Conservation (phyloP, 2,797 vertebrate genomes). For the Micrastur ruficollis region DNA sequence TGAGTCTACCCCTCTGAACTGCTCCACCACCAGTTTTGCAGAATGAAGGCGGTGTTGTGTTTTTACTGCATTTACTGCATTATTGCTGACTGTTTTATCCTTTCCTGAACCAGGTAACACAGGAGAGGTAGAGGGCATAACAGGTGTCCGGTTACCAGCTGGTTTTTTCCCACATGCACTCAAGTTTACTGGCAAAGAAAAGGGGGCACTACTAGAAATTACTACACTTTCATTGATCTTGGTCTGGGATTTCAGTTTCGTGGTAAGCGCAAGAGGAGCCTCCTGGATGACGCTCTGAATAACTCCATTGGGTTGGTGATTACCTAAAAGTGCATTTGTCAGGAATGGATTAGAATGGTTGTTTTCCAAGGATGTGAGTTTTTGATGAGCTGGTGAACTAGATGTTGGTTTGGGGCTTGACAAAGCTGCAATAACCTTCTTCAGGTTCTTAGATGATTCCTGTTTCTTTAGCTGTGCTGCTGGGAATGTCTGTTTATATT, state of each 20-base stretch:
- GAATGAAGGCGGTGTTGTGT: constrained; percentile 80
- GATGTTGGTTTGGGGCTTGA: constrained; percentile 75
- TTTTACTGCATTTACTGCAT: constrained; percentile 61
- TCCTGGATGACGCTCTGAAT: constrained; percentile 86
- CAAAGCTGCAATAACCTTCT: constrained; percentile 79
- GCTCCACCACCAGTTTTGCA: constrained; percentile 77
- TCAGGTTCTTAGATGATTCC: constrained; percentile 85
- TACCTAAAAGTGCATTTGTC: constrained; percentile 92
- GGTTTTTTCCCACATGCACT: constrained; percentile 80
- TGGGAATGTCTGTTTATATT: constrained; percentile 82
- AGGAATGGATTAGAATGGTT: constrained; percentile 89
- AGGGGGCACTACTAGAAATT: constrained; percentile 71
- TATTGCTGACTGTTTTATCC: constrained; percentile 79
- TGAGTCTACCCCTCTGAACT: constrained; percentile 84
- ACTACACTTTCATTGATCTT: constrained; percentile 75
- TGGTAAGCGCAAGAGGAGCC: constrained; percentile 89
- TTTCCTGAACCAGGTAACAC: constrained; percentile 80
- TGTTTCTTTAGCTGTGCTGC: constrained; percentile 79
- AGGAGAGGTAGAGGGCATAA: constrained; percentile 74
- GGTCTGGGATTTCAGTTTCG: constrained; percentile 81
- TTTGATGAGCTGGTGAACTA: constrained; percentile 77
- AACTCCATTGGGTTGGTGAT: constrained; percentile 82
- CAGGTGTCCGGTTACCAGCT: constrained; percentile 65
- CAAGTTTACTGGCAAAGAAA: constrained; percentile 84
- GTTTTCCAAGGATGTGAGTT: constrained; percentile 76